phyloP scores from a whole-genome alignment of 2,113 vertebrate species.

The Callorhinus ursinus region DNA sequence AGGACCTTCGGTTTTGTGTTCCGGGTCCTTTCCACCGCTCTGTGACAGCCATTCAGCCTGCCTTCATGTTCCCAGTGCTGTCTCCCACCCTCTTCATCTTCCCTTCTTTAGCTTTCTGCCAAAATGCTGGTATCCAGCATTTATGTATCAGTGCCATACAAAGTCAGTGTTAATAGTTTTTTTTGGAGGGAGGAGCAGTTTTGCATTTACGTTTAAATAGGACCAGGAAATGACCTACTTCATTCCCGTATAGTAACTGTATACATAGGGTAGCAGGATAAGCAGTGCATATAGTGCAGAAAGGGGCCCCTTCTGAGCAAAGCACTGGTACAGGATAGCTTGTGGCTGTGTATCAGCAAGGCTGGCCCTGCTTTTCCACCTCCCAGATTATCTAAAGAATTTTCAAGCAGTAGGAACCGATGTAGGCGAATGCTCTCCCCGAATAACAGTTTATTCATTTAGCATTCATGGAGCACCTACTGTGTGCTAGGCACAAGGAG shows the following conservation, averaged over 20 bases:
- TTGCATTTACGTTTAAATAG: neutral
- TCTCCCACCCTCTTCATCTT: neutral
- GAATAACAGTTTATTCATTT: neutral
- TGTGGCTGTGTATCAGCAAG: neutral
- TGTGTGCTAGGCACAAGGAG: neutral
- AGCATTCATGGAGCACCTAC: neutral
- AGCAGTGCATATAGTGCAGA: neutral
- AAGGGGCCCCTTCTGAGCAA: neutral
- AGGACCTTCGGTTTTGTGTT: neutral
- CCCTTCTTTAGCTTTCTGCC: neutral
- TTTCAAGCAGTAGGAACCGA: neutral
- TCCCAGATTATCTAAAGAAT: neutral
- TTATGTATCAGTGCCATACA: neutral
- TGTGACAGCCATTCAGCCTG: neutral
- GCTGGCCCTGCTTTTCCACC: neutral
- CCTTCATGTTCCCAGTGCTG: rapidly evolving
- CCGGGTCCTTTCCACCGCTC: neutral
- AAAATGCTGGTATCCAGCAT: neutral
- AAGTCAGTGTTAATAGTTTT: neutral
- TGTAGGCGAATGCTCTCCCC: neutral
- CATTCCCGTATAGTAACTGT: neutral
- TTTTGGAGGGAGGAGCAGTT: neutral
- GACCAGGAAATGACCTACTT: neutral
- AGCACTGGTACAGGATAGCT: rapidly evolving
- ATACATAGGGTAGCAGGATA: neutral